A percentile compares a stretch with the other conserved stretches of the same genome.
These are phyloP conservation scores for Scaptomyza hsui DNA, from an alignment of 1,140 invertebrate species.

Conservation along the genomic window DNA sequence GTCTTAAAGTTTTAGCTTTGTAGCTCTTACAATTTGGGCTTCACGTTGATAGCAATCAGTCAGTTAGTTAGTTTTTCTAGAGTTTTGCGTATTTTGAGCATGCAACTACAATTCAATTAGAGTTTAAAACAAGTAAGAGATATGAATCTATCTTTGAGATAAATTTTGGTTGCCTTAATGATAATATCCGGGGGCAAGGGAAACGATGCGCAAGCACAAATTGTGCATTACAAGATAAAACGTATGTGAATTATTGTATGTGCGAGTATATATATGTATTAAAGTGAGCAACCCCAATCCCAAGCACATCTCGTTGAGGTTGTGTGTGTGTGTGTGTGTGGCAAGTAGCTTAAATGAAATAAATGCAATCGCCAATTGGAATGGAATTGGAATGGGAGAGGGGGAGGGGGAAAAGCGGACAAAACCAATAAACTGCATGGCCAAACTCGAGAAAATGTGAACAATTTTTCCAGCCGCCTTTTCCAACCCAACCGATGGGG, in stretches of 20 bases:
- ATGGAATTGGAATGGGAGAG: conserved; percentile 16
- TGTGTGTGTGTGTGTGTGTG: neutral
- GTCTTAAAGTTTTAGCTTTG: no score
- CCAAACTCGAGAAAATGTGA: conserved; percentile 37
- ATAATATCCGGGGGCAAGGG: conserved; percentile 45
- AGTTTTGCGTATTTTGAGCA: no score
- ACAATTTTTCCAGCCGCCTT: neutral
- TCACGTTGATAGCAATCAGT: no score
- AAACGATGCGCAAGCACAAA: conserved; percentile 1
- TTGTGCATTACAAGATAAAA: neutral
- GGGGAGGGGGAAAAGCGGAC: neutral
- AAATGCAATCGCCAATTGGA: conserved; percentile 51
- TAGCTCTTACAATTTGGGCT: no score
- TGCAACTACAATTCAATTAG: no score
- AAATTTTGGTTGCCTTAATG: conserved; percentile 3
- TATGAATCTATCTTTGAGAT: no score
- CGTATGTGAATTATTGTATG: neutral
- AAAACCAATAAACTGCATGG: conserved; percentile 73
- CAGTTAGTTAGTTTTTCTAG: no score
- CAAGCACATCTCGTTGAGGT: neutral
- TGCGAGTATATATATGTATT: conserved; percentile 4
- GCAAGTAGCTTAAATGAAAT: conserved; percentile 46
- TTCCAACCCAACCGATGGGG: conserved; percentile 36
- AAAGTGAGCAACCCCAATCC: conserved; percentile 15
- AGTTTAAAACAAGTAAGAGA: no score